Percentiles rank a stretch among this genome's conserved stretches.
phyloP scores from a whole-genome alignment of 2,888 invertebrate genomes.

The Antheraea yamamai region DNA sequence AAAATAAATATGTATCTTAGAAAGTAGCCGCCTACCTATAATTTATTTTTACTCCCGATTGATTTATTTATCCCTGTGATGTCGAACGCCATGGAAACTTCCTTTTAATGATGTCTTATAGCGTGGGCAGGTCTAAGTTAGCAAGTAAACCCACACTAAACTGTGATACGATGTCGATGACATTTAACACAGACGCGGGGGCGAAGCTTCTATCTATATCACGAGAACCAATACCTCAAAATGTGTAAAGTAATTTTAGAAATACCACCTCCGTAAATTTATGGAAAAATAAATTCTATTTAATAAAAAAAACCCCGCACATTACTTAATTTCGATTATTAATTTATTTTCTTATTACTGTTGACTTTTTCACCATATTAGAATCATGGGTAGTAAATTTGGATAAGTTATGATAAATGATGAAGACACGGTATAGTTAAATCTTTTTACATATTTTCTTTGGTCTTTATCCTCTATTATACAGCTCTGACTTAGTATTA shows the following conservation, averaged over 20 bases:
- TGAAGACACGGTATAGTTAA: no score
- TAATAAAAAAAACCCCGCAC: not conserved
- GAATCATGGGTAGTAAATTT: no score
- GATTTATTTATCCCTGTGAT: constrained; percentile 31
- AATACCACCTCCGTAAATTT: not conserved
- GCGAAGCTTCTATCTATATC: constrained; percentile 45
- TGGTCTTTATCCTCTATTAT: no score
- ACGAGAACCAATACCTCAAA: constrained; percentile 32
- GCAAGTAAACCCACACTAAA: constrained; percentile 51
- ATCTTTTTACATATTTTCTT: no score
- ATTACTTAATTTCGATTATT: not conserved
- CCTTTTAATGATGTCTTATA: constrained; percentile 38
- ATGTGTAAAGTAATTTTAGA: not conserved
- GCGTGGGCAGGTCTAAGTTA: constrained; percentile 44
- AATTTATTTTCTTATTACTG: no score
- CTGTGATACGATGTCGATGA: constrained; percentile 57
- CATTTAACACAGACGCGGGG: constrained; percentile 57
- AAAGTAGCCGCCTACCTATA: not conserved
- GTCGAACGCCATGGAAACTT: constrained; percentile 33
- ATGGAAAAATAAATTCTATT: not conserved
- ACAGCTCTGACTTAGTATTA: no score
- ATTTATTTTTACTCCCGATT: constrained; percentile 23
- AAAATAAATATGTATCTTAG: constrained; percentile 13
- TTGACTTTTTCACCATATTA: no score
- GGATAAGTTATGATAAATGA: no score